phyloP scores from a whole-genome alignment of 2,888 invertebrate species.

The Spodoptera picta region DNA sequence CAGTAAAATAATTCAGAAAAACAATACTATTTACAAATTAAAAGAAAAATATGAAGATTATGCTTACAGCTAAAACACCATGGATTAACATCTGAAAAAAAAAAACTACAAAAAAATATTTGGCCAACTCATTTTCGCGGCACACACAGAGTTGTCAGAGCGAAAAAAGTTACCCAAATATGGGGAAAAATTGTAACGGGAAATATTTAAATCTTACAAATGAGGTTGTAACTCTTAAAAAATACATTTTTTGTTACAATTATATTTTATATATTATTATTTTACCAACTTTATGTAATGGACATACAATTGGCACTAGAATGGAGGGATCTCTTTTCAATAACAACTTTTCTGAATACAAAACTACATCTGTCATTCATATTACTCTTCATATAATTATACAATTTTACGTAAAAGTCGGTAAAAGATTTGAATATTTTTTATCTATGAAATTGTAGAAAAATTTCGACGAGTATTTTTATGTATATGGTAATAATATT shows the following conservation, averaged over 20 bases:
- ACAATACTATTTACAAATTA: slow-evolving; percentile 72
- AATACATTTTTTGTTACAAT: slow-evolving; percentile 50
- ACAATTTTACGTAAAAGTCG: background rate
- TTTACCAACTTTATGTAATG: slow-evolving; percentile 68
- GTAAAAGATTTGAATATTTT: slow-evolving; percentile 13
- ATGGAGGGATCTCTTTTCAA: slow-evolving; percentile 80
- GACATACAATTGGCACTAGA: slow-evolving; percentile 81
- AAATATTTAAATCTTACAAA: slow-evolving; percentile 33
- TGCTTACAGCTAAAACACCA: slow-evolving; percentile 52
- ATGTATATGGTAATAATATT: no score
- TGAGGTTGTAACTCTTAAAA: slow-evolving; percentile 54
- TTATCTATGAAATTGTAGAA: no score
- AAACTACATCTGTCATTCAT: background rate
- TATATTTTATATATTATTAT: slow-evolving; percentile 47
- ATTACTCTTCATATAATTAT: no score
- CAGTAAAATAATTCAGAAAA: slow-evolving; percentile 69
- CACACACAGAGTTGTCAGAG: slow-evolving; percentile 8
- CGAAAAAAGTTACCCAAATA: slow-evolving; percentile 20
- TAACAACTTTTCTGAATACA: slow-evolving; percentile 47
- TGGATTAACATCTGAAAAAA: slow-evolving; percentile 11
- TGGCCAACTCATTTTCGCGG: slow-evolving; percentile 3
- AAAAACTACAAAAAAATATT: slow-evolving; percentile 6
- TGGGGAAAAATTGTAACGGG: slow-evolving; percentile 7
- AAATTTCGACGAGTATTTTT: slow-evolving; percentile 11
- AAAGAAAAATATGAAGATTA: slow-evolving; percentile 37